phyloP scores from a whole-genome alignment of 2,797 vertebrate species.

The Pyrrhura leucotis region DNA sequence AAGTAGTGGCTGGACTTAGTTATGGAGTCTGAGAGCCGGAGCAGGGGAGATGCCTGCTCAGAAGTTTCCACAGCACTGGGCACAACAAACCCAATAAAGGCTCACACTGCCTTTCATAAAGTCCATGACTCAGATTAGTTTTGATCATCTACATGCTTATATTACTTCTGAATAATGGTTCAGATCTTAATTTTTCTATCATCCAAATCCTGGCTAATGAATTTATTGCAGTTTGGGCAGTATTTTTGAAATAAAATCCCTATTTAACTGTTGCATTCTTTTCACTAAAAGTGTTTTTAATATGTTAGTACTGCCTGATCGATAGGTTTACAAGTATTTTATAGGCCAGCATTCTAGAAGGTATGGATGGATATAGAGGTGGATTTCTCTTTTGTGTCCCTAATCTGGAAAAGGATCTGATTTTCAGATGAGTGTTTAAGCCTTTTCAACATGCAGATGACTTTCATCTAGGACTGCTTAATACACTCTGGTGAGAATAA shows the following conservation, averaged over 20 bases:
- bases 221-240: neutral
- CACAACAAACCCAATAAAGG: neutral
- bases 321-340: neutral
- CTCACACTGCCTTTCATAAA: neutral
- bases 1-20: neutral
- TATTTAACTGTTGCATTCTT: neutral
- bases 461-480: neutral
- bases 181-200: neutral
- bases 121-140: neutral
- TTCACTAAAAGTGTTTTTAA: neutral
- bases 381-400: neutral
- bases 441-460: neutral
- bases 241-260: neutral
- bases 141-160: neutral
- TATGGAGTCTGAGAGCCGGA: neutral
- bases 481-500: neutral
- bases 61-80: neutral
- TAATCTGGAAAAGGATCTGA: neutral
- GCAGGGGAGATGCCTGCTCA: neutral
- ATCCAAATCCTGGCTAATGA: neutral
- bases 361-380: neutral
- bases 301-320: neutral
- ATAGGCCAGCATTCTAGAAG: neutral
- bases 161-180: neutral
- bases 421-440: neutral